Percentiles rank a stretch among this genome's conserved stretches.
phyloP scores from a whole-genome alignment of 2,797 vertebrate genomes.

The Apodemus agrarius region DNA sequence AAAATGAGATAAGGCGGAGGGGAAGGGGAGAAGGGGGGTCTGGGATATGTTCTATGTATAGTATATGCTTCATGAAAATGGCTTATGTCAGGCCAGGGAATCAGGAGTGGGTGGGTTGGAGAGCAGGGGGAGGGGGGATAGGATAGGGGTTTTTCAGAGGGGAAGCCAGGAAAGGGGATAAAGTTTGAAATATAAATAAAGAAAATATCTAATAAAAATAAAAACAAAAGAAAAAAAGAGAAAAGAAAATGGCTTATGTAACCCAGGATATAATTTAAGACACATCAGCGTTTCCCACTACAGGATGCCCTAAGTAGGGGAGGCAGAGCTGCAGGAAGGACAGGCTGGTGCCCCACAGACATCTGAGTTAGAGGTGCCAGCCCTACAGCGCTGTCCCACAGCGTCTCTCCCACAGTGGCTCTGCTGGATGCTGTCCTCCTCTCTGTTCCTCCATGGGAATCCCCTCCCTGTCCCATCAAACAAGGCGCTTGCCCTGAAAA shows the following conservation, averaged over 20 bases:
- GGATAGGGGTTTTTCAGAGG: too few species aligned
- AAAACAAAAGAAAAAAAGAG: too few species aligned
- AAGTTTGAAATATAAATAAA: too few species aligned
- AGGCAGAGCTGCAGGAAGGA: neutral
- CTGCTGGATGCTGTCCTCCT: neutral
- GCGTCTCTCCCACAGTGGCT: neutral
- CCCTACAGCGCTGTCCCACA: accelerated
- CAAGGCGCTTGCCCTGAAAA: neutral
- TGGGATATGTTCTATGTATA: too few species aligned
- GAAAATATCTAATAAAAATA: too few species aligned
- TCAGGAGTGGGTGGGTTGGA: too few species aligned
- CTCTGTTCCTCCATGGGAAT: neutral
- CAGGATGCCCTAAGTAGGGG: neutral
- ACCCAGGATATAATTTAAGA: neutral
- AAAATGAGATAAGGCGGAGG: accelerated
- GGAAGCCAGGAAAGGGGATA: too few species aligned
- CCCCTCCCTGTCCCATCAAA: neutral
- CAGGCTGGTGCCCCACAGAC: neutral
- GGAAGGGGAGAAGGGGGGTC: too few species aligned
- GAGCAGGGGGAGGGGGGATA: too few species aligned
- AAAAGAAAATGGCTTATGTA: neutral
- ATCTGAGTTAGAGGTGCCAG: neutral
- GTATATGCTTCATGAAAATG: neutral
- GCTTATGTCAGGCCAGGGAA: too few species aligned
- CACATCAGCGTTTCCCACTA: neutral